A percentile compares a stretch with the other conserved stretches of the same genome.
Conservation (phyloP, 2,888 invertebrate species). For the Parascotia fuliginaria region DNA sequence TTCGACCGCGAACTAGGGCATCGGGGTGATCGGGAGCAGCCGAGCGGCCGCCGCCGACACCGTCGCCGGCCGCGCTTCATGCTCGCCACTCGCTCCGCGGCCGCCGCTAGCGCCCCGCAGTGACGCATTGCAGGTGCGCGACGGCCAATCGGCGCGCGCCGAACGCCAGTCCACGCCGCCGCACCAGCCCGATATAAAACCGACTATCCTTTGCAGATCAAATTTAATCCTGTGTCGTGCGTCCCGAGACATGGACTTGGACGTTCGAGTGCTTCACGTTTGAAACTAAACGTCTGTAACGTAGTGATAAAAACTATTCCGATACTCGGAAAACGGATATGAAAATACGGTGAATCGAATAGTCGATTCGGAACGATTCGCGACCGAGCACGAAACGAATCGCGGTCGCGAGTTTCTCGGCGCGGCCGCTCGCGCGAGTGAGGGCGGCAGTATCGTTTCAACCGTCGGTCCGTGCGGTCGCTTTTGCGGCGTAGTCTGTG, state of each 20-base stretch:
- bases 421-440: constrained; percentile 83
- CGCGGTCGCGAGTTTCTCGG: constrained; percentile 79
- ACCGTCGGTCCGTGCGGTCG: constrained; percentile 84
- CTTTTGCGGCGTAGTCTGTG: constrained; percentile 85
- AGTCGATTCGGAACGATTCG: constrained; percentile 79
- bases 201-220: constrained; percentile 87
- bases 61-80: constrained; percentile 42
- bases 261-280: constrained; percentile 67
- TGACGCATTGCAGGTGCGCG: constrained; percentile 96
- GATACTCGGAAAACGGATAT: constrained; percentile 72
- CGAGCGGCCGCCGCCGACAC: constrained; percentile 52
- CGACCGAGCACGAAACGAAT: constrained; percentile 75
- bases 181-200: constrained; percentile 90
- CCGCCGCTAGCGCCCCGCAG: constrained; percentile 78
- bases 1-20: constrained; percentile 69
- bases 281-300: constrained; percentile 59
- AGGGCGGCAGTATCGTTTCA: constrained; percentile 87
- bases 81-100: constrained; percentile 46
- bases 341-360: constrained; percentile 78
- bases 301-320: constrained; percentile 56
- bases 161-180: constrained; percentile 90
- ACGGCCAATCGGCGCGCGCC: constrained; percentile 91
- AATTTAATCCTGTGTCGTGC: constrained; percentile 86
- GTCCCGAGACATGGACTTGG: constrained; percentile 84
- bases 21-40: constrained; percentile 51